Evolutionary conservation across 2,113 vertebrate genomes (phyloP).

Genomic region (Syngnathus scovelli): DNA sequence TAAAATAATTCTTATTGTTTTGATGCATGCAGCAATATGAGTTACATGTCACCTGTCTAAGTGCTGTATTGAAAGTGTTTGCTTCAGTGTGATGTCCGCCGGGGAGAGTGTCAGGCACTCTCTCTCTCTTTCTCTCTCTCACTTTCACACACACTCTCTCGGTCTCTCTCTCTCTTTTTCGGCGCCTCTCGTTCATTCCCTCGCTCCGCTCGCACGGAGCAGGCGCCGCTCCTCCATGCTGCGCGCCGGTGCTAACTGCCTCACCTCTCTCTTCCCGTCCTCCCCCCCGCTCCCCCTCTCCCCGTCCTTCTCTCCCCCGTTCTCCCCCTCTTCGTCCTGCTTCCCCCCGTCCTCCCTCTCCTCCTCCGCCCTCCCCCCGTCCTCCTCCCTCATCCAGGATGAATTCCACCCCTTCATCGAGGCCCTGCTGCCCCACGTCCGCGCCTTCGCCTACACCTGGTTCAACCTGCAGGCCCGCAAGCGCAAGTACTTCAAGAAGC

Average conservation of each 20-base stretch:
- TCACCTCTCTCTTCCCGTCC: constrained; percentile 67
- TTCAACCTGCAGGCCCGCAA: constrained; percentile 98
- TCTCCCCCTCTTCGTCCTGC: constrained; percentile 57
- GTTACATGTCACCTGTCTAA: constrained; percentile 16
- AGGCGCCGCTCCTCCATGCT: constrained; percentile 66
- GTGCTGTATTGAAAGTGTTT: constrained; percentile 30
- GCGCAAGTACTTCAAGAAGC: constrained; percentile 98
- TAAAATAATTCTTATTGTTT: not conserved
- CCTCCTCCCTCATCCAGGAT: constrained; percentile 77
- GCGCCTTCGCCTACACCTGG: constrained; percentile 96
- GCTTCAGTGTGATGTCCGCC: constrained; percentile 35
- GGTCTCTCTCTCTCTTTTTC: constrained; percentile 37
- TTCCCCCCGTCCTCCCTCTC: constrained; percentile 52
- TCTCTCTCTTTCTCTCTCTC: constrained; percentile 31
- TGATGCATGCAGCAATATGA: not conserved
- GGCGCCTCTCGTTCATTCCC: constrained; percentile 57
- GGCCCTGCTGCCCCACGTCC: constrained; percentile 95
- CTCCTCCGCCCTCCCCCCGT: constrained; percentile 47
- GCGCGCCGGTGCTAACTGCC: constrained; percentile 71
- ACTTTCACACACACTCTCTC: constrained; percentile 21
- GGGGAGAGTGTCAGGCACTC: constrained; percentile 37
- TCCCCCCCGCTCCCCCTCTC: constrained; percentile 60
- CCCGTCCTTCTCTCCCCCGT: constrained; percentile 63
- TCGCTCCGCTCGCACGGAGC: constrained; percentile 61
- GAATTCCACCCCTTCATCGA: constrained; percentile 98